Conservation (phyloP, 2,888 invertebrate species). For the Caenorhabditis afra region DNA sequence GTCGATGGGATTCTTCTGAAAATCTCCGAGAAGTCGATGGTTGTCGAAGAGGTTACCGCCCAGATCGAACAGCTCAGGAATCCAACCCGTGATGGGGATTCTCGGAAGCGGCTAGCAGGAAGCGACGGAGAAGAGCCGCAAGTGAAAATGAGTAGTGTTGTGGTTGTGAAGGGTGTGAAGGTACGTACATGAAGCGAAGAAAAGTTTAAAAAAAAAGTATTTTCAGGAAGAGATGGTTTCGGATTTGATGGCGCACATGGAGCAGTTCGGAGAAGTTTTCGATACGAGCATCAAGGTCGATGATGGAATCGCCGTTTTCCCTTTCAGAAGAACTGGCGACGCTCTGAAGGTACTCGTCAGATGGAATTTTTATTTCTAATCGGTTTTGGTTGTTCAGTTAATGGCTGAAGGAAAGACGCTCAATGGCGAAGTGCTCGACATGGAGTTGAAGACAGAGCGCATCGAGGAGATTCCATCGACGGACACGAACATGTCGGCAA, state of each 20-base stretch:
- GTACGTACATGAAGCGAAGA: constrained; percentile 3
- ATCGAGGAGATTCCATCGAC: constrained; percentile 51
- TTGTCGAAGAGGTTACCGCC: constrained; percentile 41
- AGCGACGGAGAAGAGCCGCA: constrained; percentile 31
- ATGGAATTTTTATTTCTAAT: background rate
- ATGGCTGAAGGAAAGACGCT: constrained; percentile 47
- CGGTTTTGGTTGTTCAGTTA: constrained; percentile 19
- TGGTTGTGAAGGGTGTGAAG: constrained; percentile 44
- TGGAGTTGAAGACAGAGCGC: constrained; percentile 50
- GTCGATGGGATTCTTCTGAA: constrained; percentile 71
- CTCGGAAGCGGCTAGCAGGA: constrained; percentile 28
- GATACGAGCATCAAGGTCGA: constrained; percentile 50
- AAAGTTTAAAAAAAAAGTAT: background rate
- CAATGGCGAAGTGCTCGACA: constrained; percentile 46
- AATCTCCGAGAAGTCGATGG: constrained; percentile 51
- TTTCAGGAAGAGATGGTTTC: constrained; percentile 50
- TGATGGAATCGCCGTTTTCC: constrained; percentile 53
- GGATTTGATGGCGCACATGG: constrained; percentile 60
- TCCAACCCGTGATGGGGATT: constrained; percentile 13
- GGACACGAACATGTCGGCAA: constrained; percentile 54
- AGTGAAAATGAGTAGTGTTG: constrained; percentile 39
- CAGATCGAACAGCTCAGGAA: constrained; percentile 47
- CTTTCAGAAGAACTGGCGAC: constrained; percentile 40
- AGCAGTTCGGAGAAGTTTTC: constrained; percentile 53
- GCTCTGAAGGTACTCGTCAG: constrained; percentile 34